A percentile compares a stretch with the other conserved stretches of the same genome.
phyloP scores from a whole-genome alignment of 2,113 vertebrate genomes.

The Pelodiscus sinensis region DNA sequence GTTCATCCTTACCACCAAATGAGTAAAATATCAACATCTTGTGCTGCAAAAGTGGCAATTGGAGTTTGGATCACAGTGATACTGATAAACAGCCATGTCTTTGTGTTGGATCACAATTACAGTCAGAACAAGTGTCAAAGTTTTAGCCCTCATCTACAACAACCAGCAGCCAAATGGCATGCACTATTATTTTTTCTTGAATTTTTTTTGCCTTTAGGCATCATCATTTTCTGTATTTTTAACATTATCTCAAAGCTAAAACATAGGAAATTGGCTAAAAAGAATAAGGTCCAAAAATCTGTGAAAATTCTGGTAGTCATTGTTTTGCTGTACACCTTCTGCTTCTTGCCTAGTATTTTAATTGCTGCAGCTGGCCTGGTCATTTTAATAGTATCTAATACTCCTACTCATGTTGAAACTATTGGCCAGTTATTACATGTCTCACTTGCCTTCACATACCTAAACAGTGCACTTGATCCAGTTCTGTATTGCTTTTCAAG shows the following conservation, averaged over 20 bases:
- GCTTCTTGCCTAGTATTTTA: conserved; percentile 79
- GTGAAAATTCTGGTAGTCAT: conserved; percentile 43
- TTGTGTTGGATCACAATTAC: neutral
- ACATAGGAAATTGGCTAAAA: conserved; percentile 34
- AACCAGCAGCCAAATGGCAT: conserved; percentile 55
- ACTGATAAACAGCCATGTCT: neutral
- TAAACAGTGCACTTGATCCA: conserved; percentile 84
- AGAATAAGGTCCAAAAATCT: conserved; percentile 31
- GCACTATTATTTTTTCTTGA: conserved; percentile 71
- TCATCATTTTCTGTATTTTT: conserved; percentile 66
- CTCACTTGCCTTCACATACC: conserved; percentile 80
- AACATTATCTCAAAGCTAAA: conserved; percentile 47
- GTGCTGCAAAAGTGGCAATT: conserved; percentile 67
- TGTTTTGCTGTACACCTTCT: conserved; percentile 75
- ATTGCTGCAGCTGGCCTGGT: conserved; percentile 38
- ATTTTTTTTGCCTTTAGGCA: conserved; percentile 60
- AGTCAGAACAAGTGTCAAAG: conserved; percentile 71
- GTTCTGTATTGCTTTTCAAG: conserved; percentile 84
- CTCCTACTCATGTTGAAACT: neutral
- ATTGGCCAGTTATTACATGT: conserved; percentile 72
- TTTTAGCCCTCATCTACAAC: conserved; percentile 58
- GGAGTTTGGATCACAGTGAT: conserved; percentile 76
- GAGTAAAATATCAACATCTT: conserved; percentile 69
- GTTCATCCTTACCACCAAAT: conserved; percentile 75
- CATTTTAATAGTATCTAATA: conserved; percentile 5